A percentile compares a stretch with the other conserved stretches of the same genome.
These are phyloP conservation scores for Percopsis omiscomaycus DNA, from an alignment of 2,797 vertebrate species.

Conservation along the genomic window DNA sequence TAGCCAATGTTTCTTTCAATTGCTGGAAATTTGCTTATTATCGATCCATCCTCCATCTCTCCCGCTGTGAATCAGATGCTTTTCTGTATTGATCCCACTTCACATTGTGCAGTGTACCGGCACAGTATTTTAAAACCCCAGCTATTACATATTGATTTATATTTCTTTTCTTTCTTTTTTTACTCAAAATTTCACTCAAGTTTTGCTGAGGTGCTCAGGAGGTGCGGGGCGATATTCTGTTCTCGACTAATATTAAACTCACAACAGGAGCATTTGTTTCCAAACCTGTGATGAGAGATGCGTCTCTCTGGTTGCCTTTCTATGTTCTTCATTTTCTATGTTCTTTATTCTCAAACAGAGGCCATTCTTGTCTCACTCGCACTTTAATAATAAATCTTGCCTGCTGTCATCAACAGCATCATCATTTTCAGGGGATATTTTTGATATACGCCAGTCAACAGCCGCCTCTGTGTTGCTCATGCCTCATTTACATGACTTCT, in stretches of 20 bases:
- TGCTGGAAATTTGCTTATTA: conserved; percentile 82
- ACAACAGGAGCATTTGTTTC: conserved; percentile 55
- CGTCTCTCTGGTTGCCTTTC: conserved; percentile 41
- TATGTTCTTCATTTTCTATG: conserved; percentile 44
- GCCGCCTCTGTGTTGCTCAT: conserved; percentile 46
- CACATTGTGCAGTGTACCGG: conserved; percentile 71
- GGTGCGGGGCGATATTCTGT: conserved; percentile 54
- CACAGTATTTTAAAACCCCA: conserved; percentile 76
- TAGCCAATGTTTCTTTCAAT: conserved; percentile 71
- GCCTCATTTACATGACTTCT: conserved; percentile 69
- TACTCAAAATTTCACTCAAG: conserved; percentile 66
- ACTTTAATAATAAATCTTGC: conserved; percentile 50
- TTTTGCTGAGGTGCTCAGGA: conserved; percentile 52
- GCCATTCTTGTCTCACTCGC: conserved; percentile 44
- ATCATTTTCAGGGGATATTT: conserved; percentile 43
- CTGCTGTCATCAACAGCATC: conserved; percentile 44
- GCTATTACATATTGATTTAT: conserved; percentile 79
- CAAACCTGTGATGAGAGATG: conserved; percentile 52
- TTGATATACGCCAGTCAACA: conserved; percentile 59
- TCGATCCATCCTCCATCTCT: conserved; percentile 69
- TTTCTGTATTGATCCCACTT: conserved; percentile 76
- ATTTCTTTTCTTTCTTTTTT: conserved; percentile 72
- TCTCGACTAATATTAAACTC: conserved; percentile 51
- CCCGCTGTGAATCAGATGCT: conserved; percentile 76
- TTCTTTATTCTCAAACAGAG: conserved; percentile 42